Evolutionary conservation across 2,113 vertebrate genomes (phyloP), one percentile per base, ranked within the genome.

Genomic region (Leucopsar rothschildi): DNA sequence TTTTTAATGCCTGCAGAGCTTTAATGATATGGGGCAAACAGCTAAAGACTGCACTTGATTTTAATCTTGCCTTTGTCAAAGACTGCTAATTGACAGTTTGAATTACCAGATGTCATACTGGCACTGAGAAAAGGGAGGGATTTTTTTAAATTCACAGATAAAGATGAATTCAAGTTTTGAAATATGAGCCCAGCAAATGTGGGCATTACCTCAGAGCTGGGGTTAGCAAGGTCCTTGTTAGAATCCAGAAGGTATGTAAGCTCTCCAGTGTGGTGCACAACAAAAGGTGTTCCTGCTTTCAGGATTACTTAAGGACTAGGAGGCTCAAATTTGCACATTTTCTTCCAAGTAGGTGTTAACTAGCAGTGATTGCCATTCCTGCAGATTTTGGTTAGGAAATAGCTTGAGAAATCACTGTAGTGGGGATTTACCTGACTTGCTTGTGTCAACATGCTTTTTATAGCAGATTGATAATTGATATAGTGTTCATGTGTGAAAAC

Each of bases 351-450:
- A 69, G 68, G 35, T 82, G 44, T 63, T 91, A 93, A 13, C 57
- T 82, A 45, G 50, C 52, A 83, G 52, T 5, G 0, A 2, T 39
- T 86, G 35, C 61, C 27, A 50, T 87, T 89, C 19, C 28, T 55
- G 35, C 33, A 87, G 86, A n/a, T 66, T 95, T 92, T 39, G 13
- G 16, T 87, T 66, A 87, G 75, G 78, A 96, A 93, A 35, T 73
- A 86, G 17, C 59, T 82, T 93, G 87, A 84, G 95, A 96, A 95
- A 56, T 92, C 8, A 24, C 28, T 78, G 49, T 15, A 60, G 56
- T 86, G 29, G 19, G 59, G n/a, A 57, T 75, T 85, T 91, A 47
- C 57, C 72, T 69, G 68, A 33, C 49, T 69, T 86, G 63, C 57
- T 83, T 89, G 55, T 91, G 52, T 83, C 60, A 80, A 69, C 28